Evolutionary conservation across 2,113 vertebrate species (phyloP).

Genomic region (Heterotilapia buettikoferi): DNA sequence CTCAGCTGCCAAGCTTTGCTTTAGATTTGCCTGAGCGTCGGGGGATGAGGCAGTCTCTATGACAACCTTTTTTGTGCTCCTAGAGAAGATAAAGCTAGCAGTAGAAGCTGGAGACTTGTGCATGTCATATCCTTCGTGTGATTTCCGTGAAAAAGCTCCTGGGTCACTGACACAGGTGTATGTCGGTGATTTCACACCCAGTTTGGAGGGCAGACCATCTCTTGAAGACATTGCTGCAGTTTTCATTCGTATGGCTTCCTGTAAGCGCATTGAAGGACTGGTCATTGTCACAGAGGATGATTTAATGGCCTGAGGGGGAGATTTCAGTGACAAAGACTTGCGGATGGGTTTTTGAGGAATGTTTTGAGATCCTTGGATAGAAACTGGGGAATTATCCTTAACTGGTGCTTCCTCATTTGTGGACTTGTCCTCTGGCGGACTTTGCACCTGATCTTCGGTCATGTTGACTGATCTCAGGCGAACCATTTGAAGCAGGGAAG

Average conservation of each 20-base stretch:
- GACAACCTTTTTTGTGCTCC: conserved; percentile 82
- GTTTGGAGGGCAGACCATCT: conserved; percentile 43
- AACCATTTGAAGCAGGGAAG: conserved; percentile 94
- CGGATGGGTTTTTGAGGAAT: conserved; percentile 89
- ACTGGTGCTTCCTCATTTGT: not conserved
- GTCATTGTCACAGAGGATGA: conserved; percentile 29
- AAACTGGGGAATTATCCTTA: conserved; percentile 10
- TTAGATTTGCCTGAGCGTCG: conserved; percentile 76
- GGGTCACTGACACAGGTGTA: conserved; percentile 14
- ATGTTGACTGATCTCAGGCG: conserved; percentile 83
- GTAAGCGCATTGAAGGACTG: conserved; percentile 74
- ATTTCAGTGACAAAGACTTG: conserved; percentile 80
- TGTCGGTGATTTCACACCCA: conserved; percentile 24
- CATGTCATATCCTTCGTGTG: conserved; percentile 58
- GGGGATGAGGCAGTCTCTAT: conserved; percentile 77
- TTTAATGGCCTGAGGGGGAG: conserved; percentile 50
- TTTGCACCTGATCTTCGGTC: conserved; percentile 41
- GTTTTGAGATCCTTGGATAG: conserved; percentile 30
- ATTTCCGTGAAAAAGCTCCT: conserved; percentile 21
- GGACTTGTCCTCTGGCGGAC: conserved; percentile 26
- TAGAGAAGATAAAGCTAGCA: conserved; percentile 94
- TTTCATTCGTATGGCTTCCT: conserved; percentile 83
- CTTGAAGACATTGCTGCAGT: conserved; percentile 74
- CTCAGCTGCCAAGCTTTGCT: conserved; percentile 82
- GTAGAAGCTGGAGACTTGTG: conserved; percentile 82